A percentile compares a stretch with the other conserved stretches of the same genome.
Evolutionary conservation across 2,888 invertebrate genomes (phyloP).

Genomic region (Acanthococcus lagerstroemiae): DNA sequence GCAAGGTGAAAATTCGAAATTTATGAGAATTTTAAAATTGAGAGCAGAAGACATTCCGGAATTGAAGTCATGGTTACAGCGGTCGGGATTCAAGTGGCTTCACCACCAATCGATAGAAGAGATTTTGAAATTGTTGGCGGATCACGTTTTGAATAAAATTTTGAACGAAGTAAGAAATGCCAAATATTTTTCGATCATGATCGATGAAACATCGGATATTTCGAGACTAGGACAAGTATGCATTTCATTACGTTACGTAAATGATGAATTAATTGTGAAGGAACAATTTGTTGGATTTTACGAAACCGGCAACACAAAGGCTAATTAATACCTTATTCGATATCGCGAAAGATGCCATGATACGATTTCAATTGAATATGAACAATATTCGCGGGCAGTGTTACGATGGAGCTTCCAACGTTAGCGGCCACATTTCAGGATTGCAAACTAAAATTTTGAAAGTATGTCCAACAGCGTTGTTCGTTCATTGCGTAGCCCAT

Average conservation of each 20-base stretch:
- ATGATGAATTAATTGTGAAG: neutral
- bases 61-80: constrained; percentile 13
- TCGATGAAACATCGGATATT: constrained; percentile 5
- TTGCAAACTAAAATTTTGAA: constrained; percentile 34
- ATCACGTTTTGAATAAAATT: neutral
- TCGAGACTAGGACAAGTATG: neutral
- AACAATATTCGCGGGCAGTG: constrained; percentile 36
- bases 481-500: constrained; percentile 34
- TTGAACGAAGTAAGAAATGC: neutral
- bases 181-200: constrained; percentile 2
- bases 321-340: constrained; percentile 34
- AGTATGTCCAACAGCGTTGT: constrained; percentile 34
- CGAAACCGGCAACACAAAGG: constrained; percentile 16
- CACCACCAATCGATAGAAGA: constrained; percentile 7
- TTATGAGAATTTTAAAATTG: constrained; percentile 16
- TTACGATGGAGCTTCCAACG: constrained; percentile 36
- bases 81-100: constrained; percentile 12
- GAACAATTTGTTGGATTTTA: neutral
- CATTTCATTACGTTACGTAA: neutral
- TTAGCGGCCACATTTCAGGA: constrained; percentile 31
- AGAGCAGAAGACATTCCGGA: constrained; percentile 14
- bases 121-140: constrained; percentile 4
- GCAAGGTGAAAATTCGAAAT: constrained; percentile 9
- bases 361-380: constrained; percentile 32
- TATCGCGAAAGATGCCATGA: constrained; percentile 31